phyloP scores from a whole-genome alignment of 2,888 invertebrate species.

The Megastigmus dorsalis region DNA sequence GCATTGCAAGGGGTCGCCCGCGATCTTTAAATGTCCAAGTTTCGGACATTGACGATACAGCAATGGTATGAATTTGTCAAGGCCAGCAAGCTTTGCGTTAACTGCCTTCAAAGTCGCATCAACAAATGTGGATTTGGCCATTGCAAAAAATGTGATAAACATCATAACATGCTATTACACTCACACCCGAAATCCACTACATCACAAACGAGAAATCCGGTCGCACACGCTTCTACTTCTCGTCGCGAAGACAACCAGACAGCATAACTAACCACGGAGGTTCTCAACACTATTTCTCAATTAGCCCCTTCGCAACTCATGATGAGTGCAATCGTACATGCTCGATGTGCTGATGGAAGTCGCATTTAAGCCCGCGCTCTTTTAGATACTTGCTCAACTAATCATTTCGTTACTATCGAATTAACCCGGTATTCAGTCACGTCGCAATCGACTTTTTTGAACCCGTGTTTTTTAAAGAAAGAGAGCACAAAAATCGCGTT shows the following conservation, averaged over 20 bases:
- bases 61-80: background rate
- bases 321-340: background rate
- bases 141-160: background rate
- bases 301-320: background rate
- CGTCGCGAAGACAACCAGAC: too few species aligned
- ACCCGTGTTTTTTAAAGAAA: too few species aligned
- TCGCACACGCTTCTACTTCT: too few species aligned
- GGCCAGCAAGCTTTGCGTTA: background rate
- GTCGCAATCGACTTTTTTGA: too few species aligned
- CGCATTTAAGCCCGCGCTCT: background rate
- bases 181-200: background rate
- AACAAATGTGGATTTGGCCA: background rate
- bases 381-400: background rate
- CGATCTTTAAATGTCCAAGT: background rate
- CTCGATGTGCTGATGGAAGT: background rate
- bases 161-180: background rate
- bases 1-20: background rate
- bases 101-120: background rate
- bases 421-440: too few species aligned
- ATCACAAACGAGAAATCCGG: too few species aligned
- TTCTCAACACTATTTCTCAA: background rate
- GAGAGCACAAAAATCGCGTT: too few species aligned
- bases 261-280: background rate
- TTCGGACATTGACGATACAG: background rate
- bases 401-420: background rate